Evolutionary conservation across 2,113 vertebrate species (phyloP).

Genomic region (Caretta caretta): DNA sequence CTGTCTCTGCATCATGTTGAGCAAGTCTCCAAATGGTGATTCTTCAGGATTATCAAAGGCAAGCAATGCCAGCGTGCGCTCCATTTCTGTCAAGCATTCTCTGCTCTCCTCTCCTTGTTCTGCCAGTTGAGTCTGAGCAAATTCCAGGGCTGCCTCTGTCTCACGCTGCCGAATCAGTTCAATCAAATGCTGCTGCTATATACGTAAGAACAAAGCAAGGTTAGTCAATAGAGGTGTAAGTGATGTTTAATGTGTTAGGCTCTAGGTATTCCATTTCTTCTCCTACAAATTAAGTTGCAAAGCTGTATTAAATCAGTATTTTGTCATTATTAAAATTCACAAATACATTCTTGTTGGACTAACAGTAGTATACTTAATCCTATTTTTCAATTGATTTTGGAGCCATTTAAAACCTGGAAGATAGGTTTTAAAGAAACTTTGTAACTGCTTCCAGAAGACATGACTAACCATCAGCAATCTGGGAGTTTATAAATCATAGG

Average conservation of each 20-base stretch:
- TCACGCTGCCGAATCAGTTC: constrained; percentile 97
- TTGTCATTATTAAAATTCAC: neutral
- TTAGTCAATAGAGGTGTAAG: neutral
- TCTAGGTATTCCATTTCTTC: neutral
- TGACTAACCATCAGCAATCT: neutral
- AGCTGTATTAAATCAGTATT: neutral
- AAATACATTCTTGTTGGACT: neutral
- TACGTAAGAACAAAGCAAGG: neutral
- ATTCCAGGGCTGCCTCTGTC: constrained; percentile 96
- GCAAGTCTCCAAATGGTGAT: constrained; percentile 96
- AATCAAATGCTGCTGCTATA: constrained; percentile 97
- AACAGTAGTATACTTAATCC: neutral
- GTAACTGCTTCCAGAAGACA: neutral
- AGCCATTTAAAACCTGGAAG: neutral
- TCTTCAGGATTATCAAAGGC: constrained; percentile 98
- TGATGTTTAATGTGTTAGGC: neutral
- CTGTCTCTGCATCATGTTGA: constrained; percentile 98
- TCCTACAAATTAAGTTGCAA: neutral
- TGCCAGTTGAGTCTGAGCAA: constrained; percentile 97
- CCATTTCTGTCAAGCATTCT: constrained; percentile 98
- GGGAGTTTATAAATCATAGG: neutral
- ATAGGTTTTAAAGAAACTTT: neutral
- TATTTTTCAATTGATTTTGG: neutral
- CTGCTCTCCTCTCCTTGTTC: constrained; percentile 98
- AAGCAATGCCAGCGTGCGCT: constrained; percentile 93